A percentile compares a stretch with the other conserved stretches of the same genome.
These are phyloP conservation scores for Rugalucina vietnamica DNA, from an alignment of 2,888 invertebrate genomes.

Conservation along the genomic window DNA sequence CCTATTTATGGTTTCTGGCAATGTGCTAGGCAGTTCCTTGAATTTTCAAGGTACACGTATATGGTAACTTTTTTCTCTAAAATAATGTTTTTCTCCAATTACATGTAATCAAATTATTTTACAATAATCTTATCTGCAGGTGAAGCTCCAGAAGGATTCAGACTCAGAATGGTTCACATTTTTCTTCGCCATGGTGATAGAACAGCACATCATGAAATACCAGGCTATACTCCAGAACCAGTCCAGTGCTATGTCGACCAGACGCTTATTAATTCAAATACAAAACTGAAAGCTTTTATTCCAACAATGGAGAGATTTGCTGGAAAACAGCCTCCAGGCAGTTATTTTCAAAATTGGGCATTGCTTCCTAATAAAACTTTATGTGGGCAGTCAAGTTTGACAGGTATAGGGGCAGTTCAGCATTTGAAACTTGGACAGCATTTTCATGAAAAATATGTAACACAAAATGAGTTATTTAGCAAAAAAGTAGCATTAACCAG, in stretches of 20 bases:
- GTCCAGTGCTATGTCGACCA: not conserved
- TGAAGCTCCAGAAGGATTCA: slow-evolving; percentile 55
- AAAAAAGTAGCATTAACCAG: slow-evolving; percentile 76
- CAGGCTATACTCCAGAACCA: slow-evolving; percentile 86
- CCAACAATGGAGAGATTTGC: slow-evolving; percentile 51
- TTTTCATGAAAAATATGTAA: slow-evolving; percentile 84
- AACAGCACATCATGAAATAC: slow-evolving; percentile 93
- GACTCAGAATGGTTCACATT: slow-evolving; percentile 74
- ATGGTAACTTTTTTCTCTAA: no score
- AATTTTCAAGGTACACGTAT: no score
- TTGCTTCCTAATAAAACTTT: slow-evolving; percentile 72
- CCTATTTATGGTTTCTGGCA: no score
- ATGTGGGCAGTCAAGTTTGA: slow-evolving; percentile 94
- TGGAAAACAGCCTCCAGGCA: slow-evolving; percentile 84
- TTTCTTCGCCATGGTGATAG: slow-evolving; percentile 95
- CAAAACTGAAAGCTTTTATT: slow-evolving; percentile 44
- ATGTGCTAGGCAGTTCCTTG: no score
- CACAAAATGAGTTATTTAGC: slow-evolving; percentile 77
- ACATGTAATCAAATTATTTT: no score
- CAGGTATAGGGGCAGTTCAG: slow-evolving; percentile 92
- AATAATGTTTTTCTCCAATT: no score
- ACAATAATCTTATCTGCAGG: no score
- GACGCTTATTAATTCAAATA: not conserved
- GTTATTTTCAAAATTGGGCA: slow-evolving; percentile 72
- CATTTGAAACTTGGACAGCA: slow-evolving; percentile 91